phyloP scores from a whole-genome alignment of 2,113 vertebrate species.

The Barbus barbus region DNA sequence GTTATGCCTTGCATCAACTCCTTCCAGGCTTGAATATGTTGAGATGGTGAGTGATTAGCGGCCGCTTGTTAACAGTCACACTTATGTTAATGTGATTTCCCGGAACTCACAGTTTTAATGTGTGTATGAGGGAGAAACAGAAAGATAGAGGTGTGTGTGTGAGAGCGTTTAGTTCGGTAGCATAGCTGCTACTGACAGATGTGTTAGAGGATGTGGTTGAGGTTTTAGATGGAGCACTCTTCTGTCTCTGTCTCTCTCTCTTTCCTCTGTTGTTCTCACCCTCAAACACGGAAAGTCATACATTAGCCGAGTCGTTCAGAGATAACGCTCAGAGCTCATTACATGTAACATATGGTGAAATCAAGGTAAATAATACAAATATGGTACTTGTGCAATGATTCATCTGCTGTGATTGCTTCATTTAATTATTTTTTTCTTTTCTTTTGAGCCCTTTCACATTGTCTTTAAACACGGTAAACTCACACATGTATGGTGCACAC shows the following conservation, averaged over 20 bases:
- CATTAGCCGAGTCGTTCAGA: slow-evolving; percentile 12
- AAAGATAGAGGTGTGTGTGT: slow-evolving; percentile 40
- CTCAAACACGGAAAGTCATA: slow-evolving; percentile 22
- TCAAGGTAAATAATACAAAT: slow-evolving; percentile 44
- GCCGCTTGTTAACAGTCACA: slow-evolving; percentile 69
- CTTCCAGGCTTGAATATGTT: not conserved
- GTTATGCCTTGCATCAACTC: not conserved
- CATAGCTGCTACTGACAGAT: slow-evolving; percentile 69
- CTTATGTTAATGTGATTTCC: slow-evolving; percentile 71
- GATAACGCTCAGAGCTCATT: slow-evolving; percentile 21
- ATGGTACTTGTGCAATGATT: slow-evolving; percentile 8
- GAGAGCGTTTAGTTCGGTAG: slow-evolving; percentile 61
- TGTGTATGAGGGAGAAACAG: slow-evolving; percentile 34
- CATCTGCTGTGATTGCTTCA: not conserved
- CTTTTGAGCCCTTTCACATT: not conserved
- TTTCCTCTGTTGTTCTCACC: slow-evolving; percentile 16
- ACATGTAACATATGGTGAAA: slow-evolving; percentile 23
- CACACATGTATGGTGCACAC: slow-evolving; percentile 43
- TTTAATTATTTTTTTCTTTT: not conserved
- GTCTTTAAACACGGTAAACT: not conserved
- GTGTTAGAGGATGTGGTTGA: slow-evolving; percentile 78
- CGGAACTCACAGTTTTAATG: slow-evolving; percentile 66
- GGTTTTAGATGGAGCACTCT: slow-evolving; percentile 66
- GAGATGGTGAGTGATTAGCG: slow-evolving; percentile 45
- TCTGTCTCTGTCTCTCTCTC: slow-evolving; percentile 18